These are phyloP conservation scores for Eurystomus gularis DNA, from an alignment of 2,113 vertebrate species.

Conservation along the genomic window DNA sequence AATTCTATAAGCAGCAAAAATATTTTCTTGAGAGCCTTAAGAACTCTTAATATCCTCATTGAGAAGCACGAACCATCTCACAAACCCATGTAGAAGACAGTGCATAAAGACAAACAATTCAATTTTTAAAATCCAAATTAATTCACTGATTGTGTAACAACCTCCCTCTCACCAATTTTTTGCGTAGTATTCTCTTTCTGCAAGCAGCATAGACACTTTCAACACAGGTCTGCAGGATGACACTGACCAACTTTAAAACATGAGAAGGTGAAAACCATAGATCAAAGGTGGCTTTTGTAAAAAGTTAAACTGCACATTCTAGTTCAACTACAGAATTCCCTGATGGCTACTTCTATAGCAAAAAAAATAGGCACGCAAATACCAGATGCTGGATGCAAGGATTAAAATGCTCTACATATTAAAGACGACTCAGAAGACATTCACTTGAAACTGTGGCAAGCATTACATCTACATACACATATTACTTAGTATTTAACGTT, in stretches of 20 bases:
- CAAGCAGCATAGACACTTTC: background rate
- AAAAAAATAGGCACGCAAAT: background rate
- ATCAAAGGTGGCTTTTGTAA: background rate
- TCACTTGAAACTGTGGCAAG: background rate
- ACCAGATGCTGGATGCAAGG: background rate
- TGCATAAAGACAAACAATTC: background rate
- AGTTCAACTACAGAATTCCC: background rate
- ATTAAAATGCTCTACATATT: background rate
- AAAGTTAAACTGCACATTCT: background rate
- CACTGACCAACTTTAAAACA: background rate
- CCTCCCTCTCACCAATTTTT: accelerated
- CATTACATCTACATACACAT: accelerated
- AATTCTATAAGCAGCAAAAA: background rate
- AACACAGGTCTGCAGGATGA: background rate
- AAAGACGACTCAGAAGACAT: background rate
- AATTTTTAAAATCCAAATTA: background rate
- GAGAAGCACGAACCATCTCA: background rate
- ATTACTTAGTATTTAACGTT: background rate
- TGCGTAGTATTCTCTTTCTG: background rate
- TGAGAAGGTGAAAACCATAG: background rate
- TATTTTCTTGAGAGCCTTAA: background rate
- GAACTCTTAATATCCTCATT: background rate
- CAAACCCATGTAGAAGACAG: background rate
- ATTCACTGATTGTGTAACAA: background rate
- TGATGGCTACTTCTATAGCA: background rate